A percentile compares a stretch with the other conserved stretches of the same genome.
Evolutionary conservation across 2,888 invertebrate species (phyloP).

Genomic region (Tenthredo mesomela): DNA sequence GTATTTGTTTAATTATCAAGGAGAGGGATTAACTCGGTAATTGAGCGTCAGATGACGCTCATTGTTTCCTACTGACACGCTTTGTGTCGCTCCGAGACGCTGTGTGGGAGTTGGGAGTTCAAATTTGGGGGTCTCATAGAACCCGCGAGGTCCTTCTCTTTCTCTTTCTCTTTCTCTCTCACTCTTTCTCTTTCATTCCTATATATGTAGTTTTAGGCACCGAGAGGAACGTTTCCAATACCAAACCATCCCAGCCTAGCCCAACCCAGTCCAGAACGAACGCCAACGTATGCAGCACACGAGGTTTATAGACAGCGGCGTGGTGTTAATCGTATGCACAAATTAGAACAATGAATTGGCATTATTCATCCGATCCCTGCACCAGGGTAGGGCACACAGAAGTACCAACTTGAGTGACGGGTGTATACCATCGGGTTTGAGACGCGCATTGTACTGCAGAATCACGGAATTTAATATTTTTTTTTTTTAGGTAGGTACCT

Average conservation of each 20-base stretch:
- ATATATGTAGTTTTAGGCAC: constrained; percentile 28
- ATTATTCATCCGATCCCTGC: constrained; percentile 67
- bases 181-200: not conserved
- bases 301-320: constrained; percentile 60
- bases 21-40: constrained; percentile 77
- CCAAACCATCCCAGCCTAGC: constrained; percentile 51
- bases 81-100: constrained; percentile 68
- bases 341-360: constrained; percentile 77
- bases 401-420: constrained; percentile 51
- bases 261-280: constrained; percentile 53
- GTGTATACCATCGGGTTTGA: constrained; percentile 39
- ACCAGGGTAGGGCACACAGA: constrained; percentile 15
- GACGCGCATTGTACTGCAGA: constrained; percentile 33
- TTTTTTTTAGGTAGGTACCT: not conserved
- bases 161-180: too few relatives aligned
- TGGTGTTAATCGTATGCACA: constrained; percentile 76
- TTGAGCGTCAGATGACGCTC: constrained; percentile 76
- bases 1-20: constrained; percentile 77
- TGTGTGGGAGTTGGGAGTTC: constrained; percentile 72
- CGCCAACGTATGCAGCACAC: constrained; percentile 27
- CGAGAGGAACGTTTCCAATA: constrained; percentile 9
- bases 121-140: constrained; percentile 58
- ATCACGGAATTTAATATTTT: constrained; percentile 43
- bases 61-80: constrained; percentile 76
- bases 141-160: constrained; percentile 11